Conservation (phyloP, 2,888 invertebrate species). For the Ischnus inquisitorius region DNA sequence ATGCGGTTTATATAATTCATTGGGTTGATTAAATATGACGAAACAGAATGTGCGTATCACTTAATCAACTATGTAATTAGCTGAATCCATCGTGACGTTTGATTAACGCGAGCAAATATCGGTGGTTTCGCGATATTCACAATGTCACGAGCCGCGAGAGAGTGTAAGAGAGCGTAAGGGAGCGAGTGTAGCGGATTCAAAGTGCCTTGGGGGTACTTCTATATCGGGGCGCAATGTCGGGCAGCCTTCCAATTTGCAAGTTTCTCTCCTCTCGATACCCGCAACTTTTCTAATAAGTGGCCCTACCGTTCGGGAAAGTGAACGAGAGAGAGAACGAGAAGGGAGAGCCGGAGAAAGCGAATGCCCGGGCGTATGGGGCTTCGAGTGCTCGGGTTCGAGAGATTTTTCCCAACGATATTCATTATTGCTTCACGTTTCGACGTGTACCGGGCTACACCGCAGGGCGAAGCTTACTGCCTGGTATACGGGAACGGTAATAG, state of each 20-base stretch:
- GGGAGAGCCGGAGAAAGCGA: slow-evolving; percentile 28
- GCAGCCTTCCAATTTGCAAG: slow-evolving; percentile 75
- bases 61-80: slow-evolving; percentile 1
- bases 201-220: slow-evolving; percentile 64
- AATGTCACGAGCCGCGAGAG: slow-evolving; percentile 52
- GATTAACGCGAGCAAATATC: slow-evolving; percentile 56
- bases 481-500: slow-evolving; percentile 64
- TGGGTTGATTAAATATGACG: not conserved
- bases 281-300: slow-evolving; percentile 75
- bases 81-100: not conserved
- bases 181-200: slow-evolving; percentile 60
- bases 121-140: slow-evolving; percentile 46
- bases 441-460: slow-evolving; percentile 63
- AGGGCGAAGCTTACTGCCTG: slow-evolving; percentile 43
- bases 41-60: not conserved
- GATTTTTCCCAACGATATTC: slow-evolving; percentile 73
- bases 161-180: slow-evolving; percentile 26
- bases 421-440: slow-evolving; percentile 70
- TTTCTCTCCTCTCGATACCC: slow-evolving; percentile 72
- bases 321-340: slow-evolving; percentile 17
- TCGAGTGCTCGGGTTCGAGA: slow-evolving; percentile 60
- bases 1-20: not conserved
- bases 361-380: slow-evolving; percentile 39
- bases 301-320: slow-evolving; percentile 39
- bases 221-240: slow-evolving; percentile 68